Evolutionary conservation across 2,888 invertebrate genomes (phyloP), one percentile per base, ranked within the genome.

Genomic region (Agrochola macilenta): DNA sequence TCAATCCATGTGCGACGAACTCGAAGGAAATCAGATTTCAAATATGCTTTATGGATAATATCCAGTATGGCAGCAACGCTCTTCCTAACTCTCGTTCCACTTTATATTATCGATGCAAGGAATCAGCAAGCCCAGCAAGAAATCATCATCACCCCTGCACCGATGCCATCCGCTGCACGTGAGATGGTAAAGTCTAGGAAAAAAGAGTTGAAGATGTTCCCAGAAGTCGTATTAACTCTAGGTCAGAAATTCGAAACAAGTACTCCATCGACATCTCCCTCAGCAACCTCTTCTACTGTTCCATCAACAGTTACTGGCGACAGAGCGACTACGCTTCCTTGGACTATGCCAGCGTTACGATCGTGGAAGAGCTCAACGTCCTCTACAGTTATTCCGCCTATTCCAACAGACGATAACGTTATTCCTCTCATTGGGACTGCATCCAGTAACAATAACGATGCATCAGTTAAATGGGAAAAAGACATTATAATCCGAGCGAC

Each of bases 301-400:
- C 78, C 93, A 46, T 81, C 93, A 3, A 90, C 92, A 23, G 86
- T 89, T 11, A 88, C 87, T 11, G 92, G 86, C 74, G 94, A 94
- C 74, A 93, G 85, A 79, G 91, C 94, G 80, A 93, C 95, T 49
- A 92, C 93, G n/a, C 95, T 96, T 64, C 95, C 97, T 11, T 97
- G 97, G 94, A 97, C 96, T 69, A 96, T 97, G 91, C 97, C 97
- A 52, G 97, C 97, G 20, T 93, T 97, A 64, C 93, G 93, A 76
- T 94, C 94, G 23, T 95, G 96, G 96, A 96, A 95, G 86, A 93
- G 92, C 79, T 92, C 94, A 54, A 91, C 92, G 4, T 86, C 93
- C 46, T 92, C 94, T 1, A 94, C 95, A 1, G 93, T 94, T 30
- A 89, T 93, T 85, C 94, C 91, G 81, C 93, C 94, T 14, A 87